Evolutionary conservation across 2,888 invertebrate genomes (phyloP).

Genomic region (Drosophila acutilabella): DNA sequence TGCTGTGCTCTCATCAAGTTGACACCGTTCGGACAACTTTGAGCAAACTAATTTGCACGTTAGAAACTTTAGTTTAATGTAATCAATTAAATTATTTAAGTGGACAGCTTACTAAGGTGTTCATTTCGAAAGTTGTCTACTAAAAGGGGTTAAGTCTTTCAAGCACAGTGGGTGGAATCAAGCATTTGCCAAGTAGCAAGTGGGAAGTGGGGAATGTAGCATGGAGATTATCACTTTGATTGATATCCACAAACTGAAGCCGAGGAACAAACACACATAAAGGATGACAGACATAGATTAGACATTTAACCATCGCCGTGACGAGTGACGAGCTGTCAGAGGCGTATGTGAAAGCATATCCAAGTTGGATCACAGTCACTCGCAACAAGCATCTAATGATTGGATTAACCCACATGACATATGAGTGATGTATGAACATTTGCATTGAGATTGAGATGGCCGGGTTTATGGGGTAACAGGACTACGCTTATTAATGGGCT

Average conservation of each 20-base stretch:
- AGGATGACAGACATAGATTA: slow-evolving; percentile 50
- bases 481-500: slow-evolving; percentile 70
- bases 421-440: slow-evolving; percentile 74
- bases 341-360: slow-evolving; percentile 20
- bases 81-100: slow-evolving; percentile 24
- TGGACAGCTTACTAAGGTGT: slow-evolving; percentile 14
- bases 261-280: slow-evolving; percentile 5
- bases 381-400: slow-evolving; percentile 54
- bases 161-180: background rate
- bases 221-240: slow-evolving; percentile 62
- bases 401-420: slow-evolving; percentile 75
- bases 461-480: background rate
- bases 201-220: slow-evolving; percentile 1
- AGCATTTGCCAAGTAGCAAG: slow-evolving; percentile 7
- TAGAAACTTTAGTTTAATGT: slow-evolving; percentile 19
- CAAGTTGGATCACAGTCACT: slow-evolving; percentile 30
- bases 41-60: slow-evolving; percentile 29
- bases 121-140: background rate
- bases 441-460: slow-evolving; percentile 41
- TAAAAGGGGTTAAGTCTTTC: slow-evolving; percentile 4
- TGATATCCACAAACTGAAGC: slow-evolving; percentile 52
- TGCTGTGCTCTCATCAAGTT: slow-evolving; percentile 1
- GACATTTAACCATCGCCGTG: slow-evolving; percentile 39
- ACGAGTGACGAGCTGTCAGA: slow-evolving; percentile 48
- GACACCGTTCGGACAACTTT: slow-evolving; percentile 10